Conservation (phyloP, 2,888 invertebrate genomes). For the Phrixothrix hirtus region DNA sequence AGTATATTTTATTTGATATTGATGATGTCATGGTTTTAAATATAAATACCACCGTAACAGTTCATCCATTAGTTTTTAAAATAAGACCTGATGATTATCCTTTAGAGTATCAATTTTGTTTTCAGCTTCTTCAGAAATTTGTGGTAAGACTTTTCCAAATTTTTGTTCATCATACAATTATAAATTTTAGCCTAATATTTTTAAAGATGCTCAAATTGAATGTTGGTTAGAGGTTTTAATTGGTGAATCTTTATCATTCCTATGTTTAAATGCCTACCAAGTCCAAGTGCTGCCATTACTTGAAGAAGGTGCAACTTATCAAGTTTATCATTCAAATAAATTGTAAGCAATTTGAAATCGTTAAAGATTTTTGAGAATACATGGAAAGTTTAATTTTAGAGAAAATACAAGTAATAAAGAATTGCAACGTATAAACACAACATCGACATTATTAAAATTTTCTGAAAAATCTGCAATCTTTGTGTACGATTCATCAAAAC, state of each 20-base stretch:
- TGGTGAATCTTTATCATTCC: background rate
- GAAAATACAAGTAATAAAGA: conserved; percentile 1
- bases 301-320: conserved; percentile 5
- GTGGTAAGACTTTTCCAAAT: too few relatives aligned
- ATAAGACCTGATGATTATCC: conserved; percentile 2
- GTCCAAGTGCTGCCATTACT: conserved; percentile 15
- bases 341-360: conserved; percentile 17
- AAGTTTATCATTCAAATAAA: conserved; percentile 15
- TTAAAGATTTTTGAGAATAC: too few relatives aligned
- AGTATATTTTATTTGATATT: conserved; percentile 30
- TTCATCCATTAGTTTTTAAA: background rate
- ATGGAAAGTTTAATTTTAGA: too few relatives aligned
- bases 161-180: too few relatives aligned
- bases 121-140: conserved; percentile 12
- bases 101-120: conserved; percentile 14
- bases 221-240: conserved; percentile 22
- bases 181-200: conserved; percentile 15
- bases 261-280: conserved; percentile 17
- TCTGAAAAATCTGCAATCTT: conserved; percentile 17
- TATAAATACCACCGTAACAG: background rate
- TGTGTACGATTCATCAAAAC: conserved; percentile 1
- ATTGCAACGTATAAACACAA: conserved; percentile 7
- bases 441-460: conserved; percentile 1
- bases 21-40: conserved; percentile 20
- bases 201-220: conserved; percentile 2